Evolutionary conservation across 2,797 vertebrate genomes (phyloP), one percentile per base, ranked within the genome.

Genomic region (Melanotaenia nigrans): DNA sequence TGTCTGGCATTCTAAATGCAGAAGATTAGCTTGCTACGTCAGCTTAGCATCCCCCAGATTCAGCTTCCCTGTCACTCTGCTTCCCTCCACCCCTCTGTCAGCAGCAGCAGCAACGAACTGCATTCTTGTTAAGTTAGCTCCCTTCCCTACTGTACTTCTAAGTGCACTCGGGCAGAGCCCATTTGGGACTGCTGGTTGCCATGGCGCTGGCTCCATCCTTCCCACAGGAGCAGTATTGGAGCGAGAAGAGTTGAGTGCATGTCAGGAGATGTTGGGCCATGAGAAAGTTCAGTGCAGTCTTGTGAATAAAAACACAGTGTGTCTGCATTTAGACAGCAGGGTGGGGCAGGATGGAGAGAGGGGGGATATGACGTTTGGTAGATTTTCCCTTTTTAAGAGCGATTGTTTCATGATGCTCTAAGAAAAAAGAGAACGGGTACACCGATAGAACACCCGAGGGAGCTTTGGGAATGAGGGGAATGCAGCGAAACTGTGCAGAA

Each of bases 261-360:
- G 85, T 85, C 80, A 71, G 65, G 76, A 87, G 84, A 88, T 36
- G 79, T 79, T 55, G 67, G 89, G 90, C 89, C 91, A 88, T 93
- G 94, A 91, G 93, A 94, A 93, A 89, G 91, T 91, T 91, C 87
- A 91, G 84, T 42, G 65, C 75, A 49, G 73, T 59, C 61, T 68
- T 82, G 77, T 85, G 77, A 82, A 84, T 74, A 56, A 86, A 83
- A 89, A 84, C 76, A 82, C 56, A 67, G 65, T 1, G 1, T 24
- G 81, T 75, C 85, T 90, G 90, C 78, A 90, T 86, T 81, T 91
- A 87, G 85, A 61, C 69, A 69, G 22, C 49, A 55, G 84, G 88
- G 85, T 68, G 82, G 81, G 85, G 85, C 76, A 53, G 73, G 51
- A 65, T 10, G 57, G 38, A 73, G 73, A 25, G 28, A 11, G n/a